Percentiles rank a stretch among this genome's conserved stretches.
These are phyloP conservation scores for Xiphydria camelus DNA, from an alignment of 2,888 invertebrate genomes.

Conservation along the genomic window DNA sequence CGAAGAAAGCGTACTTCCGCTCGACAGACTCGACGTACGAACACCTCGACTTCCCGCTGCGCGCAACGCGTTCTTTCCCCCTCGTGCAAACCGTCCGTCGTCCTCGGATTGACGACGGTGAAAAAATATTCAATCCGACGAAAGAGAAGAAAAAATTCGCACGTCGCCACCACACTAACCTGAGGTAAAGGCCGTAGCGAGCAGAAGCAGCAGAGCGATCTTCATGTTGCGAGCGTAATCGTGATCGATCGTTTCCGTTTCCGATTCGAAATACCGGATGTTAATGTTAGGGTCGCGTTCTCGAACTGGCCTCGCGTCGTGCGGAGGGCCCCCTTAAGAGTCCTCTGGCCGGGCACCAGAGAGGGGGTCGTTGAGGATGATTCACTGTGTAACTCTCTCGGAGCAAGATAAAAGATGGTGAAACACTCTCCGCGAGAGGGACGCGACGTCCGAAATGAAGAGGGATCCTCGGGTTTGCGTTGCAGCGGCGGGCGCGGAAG, in stretches of 20 bases:
- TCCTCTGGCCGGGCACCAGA: conserved; percentile 49
- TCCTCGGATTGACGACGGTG: too few species aligned
- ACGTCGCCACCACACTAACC: conserved; percentile 60
- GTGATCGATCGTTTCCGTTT: conserved; percentile 41
- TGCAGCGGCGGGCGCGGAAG: not conserved
- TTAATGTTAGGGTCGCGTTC: conserved; percentile 56
- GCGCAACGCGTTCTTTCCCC: too few species aligned
- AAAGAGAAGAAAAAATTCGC: too few species aligned
- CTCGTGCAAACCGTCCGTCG: too few species aligned
- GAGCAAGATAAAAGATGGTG: conserved; percentile 11
- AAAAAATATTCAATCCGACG: too few species aligned
- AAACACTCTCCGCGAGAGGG: not conserved
- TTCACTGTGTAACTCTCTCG: conserved; percentile 44
- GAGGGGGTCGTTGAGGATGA: conserved; percentile 51
- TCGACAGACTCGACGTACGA: too few species aligned
- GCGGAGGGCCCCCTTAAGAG: conserved; percentile 55
- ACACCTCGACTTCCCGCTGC: too few species aligned
- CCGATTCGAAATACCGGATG: conserved; percentile 51
- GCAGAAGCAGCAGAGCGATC: conserved; percentile 62
- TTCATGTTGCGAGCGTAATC: conserved; percentile 55
- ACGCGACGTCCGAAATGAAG: not conserved
- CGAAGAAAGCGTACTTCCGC: too few species aligned
- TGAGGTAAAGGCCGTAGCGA: conserved; percentile 62
- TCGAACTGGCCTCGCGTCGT: conserved; percentile 55
- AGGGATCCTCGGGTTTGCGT: not conserved